These are phyloP conservation scores for Ptiloglossa arizonensis DNA, from an alignment of 1,140 invertebrate genomes.

Conservation along the genomic window DNA sequence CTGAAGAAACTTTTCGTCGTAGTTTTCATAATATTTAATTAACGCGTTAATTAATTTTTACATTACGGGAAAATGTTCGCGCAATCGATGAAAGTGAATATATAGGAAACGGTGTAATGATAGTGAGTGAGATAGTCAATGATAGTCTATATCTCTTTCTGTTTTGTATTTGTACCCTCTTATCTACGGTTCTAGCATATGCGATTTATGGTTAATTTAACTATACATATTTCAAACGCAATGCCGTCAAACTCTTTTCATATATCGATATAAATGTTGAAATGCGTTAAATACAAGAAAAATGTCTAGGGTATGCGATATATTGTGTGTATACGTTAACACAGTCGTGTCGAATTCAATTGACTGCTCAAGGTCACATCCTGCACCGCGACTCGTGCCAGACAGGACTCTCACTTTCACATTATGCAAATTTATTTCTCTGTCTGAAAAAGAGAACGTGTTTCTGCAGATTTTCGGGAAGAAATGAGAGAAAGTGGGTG, in stretches of 20 bases:
- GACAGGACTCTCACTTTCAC: too few species aligned
- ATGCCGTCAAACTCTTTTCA: not conserved
- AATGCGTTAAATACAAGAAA: not conserved
- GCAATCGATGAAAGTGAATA: not conserved
- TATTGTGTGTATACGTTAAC: not conserved
- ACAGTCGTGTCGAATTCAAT: not conserved
- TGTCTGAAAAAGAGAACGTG: too few species aligned
- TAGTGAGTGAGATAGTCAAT: too few species aligned
- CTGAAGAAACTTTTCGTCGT: too few species aligned
- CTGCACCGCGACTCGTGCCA: not conserved
- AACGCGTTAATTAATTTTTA: too few species aligned
- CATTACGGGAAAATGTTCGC: not conserved
- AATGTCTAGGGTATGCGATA: not conserved
- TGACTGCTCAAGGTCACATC: not conserved
- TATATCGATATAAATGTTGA: not conserved
- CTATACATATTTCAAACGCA: not conserved
- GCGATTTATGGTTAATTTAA: too few species aligned
- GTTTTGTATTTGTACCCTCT: not conserved
- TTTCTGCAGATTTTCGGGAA: too few species aligned
- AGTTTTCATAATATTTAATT: too few species aligned
- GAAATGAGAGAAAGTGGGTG: too few species aligned
- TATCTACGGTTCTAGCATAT: not conserved
- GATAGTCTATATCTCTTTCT: too few species aligned
- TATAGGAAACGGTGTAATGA: too few species aligned
- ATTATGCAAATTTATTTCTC: too few species aligned